Conservation (phyloP, 2,888 invertebrate genomes). For the Drosophila buzzatii region DNA sequence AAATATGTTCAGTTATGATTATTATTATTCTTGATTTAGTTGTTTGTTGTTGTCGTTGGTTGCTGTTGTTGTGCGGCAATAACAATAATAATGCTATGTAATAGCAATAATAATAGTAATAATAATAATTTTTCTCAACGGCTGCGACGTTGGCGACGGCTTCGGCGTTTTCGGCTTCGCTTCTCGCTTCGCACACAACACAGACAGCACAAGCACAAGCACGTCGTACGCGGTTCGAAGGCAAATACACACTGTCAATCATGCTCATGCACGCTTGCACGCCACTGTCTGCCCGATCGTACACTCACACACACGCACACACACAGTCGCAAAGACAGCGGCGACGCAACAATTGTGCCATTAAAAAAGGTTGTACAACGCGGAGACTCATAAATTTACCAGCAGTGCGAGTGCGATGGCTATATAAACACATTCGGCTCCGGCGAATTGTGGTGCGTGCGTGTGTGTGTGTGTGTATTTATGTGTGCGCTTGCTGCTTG, state of each 20-base stretch:
- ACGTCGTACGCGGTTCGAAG: slow-evolving; percentile 86
- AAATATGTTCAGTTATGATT: slow-evolving; percentile 20
- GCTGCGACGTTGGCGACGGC: slow-evolving; percentile 69
- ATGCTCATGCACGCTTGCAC: slow-evolving; percentile 65
- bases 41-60: slow-evolving; percentile 27
- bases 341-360: slow-evolving; percentile 84
- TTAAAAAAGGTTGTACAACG: slow-evolving; percentile 74
- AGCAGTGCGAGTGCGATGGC: slow-evolving; percentile 70
- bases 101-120: slow-evolving; percentile 56
- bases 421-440: slow-evolving; percentile 56
- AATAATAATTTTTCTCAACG: slow-evolving; percentile 67
- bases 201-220: slow-evolving; percentile 80
- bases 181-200: slow-evolving; percentile 76
- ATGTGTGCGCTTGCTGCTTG: slow-evolving; percentile 23
- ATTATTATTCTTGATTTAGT: slow-evolving; percentile 8
- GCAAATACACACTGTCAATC: slow-evolving; percentile 85
- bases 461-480: slow-evolving; percentile 19
- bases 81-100: slow-evolving; percentile 62
- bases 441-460: slow-evolving; percentile 51
- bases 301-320: slow-evolving; percentile 53
- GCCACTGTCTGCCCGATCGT: slow-evolving; percentile 59
- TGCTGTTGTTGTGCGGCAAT: slow-evolving; percentile 42
- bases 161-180: slow-evolving; percentile 71
- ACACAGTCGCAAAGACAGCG: slow-evolving; percentile 39
- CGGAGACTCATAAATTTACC: slow-evolving; percentile 63